Percentiles rank a stretch among this genome's conserved stretches.
Evolutionary conservation across 2,888 invertebrate genomes (phyloP).

Genomic region (Trimorus sp.): DNA sequence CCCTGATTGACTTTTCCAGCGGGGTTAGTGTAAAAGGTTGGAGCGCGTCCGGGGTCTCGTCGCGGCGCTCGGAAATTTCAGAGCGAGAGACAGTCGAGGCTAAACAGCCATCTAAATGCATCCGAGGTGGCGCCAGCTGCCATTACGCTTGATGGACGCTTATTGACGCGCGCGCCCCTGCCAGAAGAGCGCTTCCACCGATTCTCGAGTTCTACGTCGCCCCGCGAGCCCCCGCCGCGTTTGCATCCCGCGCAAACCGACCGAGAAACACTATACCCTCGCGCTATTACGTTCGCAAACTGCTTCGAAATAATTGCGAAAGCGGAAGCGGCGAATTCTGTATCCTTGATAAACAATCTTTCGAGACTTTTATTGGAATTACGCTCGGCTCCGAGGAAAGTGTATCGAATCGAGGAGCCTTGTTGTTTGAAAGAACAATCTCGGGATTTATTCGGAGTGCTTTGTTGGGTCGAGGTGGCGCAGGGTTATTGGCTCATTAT

Average conservation of each 20-base stretch:
- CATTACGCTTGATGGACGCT: constrained; percentile 82
- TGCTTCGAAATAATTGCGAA: constrained; percentile 63
- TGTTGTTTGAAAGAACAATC: constrained; percentile 41
- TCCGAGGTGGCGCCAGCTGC: constrained; percentile 82
- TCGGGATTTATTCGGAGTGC: constrained; percentile 33
- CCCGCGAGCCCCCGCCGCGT: constrained; percentile 57
- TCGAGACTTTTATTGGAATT: constrained; percentile 61
- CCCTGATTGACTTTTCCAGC: constrained; percentile 52
- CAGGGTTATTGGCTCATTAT: too few relatives aligned
- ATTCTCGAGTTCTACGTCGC: constrained; percentile 69
- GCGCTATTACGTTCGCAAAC: constrained; percentile 65
- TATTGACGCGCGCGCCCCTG: constrained; percentile 81
- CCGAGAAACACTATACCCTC: constrained; percentile 63
- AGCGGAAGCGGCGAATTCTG: constrained; percentile 46
- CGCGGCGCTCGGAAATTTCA: constrained; percentile 58
- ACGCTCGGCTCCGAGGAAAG: constrained; percentile 38
- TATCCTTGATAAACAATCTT: constrained; percentile 65
- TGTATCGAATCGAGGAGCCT: constrained; percentile 39
- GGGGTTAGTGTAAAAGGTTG: constrained; percentile 58
- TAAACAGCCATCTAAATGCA: constrained; percentile 82
- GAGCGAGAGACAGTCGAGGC: constrained; percentile 80
- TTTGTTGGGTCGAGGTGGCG: constrained; percentile 36
- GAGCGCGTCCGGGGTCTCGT: constrained; percentile 46
- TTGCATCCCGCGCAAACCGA: constrained; percentile 62
- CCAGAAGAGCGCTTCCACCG: constrained; percentile 75